phyloP scores from a whole-genome alignment of 2,888 invertebrate species.

The Netelia virgata region DNA sequence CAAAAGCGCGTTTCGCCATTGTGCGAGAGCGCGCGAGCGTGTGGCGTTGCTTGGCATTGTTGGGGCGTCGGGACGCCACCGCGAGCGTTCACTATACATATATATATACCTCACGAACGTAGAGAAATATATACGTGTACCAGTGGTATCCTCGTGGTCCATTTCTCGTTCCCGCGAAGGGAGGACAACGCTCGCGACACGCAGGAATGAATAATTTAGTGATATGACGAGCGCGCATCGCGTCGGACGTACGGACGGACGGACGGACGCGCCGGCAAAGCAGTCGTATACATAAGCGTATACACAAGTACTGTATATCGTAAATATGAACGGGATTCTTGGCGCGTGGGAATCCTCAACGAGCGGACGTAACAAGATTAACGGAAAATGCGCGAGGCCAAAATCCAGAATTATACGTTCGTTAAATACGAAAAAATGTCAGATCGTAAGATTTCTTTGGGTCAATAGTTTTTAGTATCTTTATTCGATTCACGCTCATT shows the following conservation, averaged over 20 bases:
- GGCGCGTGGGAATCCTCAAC: slow-evolving; percentile 55
- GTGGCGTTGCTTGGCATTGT: slow-evolving; percentile 80
- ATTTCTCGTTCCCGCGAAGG: slow-evolving; percentile 43
- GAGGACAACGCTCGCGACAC: slow-evolving; percentile 70
- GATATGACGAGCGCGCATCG: slow-evolving; percentile 70
- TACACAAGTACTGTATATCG: background rate
- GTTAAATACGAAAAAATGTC: too few relatives aligned
- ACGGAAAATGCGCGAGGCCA: background rate
- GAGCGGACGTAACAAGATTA: slow-evolving; percentile 27
- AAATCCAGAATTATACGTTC: slow-evolving; percentile 22
- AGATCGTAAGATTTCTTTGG: too few relatives aligned
- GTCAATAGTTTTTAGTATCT: background rate
- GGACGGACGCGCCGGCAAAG: slow-evolving; percentile 54
- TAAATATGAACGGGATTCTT: slow-evolving; percentile 12
- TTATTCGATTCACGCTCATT: background rate
- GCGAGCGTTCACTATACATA: slow-evolving; percentile 25
- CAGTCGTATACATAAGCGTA: slow-evolving; percentile 31
- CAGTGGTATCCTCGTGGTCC: slow-evolving; percentile 15
- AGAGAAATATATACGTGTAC: background rate
- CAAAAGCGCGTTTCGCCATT: slow-evolving; percentile 79
- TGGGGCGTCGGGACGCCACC: slow-evolving; percentile 70
- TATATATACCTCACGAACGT: slow-evolving; percentile 18
- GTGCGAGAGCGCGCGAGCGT: slow-evolving; percentile 82
- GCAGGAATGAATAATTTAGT: slow-evolving; percentile 76
- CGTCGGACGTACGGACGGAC: slow-evolving; percentile 62